Conservation (phyloP, 2,113 vertebrate species). For the Scopus umbretta region DNA sequence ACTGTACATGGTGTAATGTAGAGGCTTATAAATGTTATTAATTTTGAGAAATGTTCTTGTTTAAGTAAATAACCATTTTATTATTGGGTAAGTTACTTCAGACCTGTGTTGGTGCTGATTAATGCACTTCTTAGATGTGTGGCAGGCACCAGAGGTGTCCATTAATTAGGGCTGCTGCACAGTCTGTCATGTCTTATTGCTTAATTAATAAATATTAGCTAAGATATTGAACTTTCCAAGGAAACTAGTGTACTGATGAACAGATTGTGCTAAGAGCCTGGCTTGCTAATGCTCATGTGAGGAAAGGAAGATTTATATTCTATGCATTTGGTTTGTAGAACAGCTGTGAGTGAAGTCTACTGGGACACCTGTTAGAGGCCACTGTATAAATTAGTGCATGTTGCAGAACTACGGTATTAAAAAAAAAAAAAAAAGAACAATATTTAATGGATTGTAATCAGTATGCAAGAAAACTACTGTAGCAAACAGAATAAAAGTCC, state of each 20-base stretch:
- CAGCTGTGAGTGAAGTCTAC: conserved; percentile 47
- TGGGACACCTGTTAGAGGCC: conserved; percentile 52
- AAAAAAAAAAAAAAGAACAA: background rate
- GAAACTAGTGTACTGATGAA: conserved; percentile 41
- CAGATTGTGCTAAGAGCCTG: conserved; percentile 25
- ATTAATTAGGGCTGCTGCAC: conserved; percentile 60
- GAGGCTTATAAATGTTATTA: background rate
- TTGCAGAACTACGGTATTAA: background rate
- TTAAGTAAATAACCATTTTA: conserved; percentile 46
- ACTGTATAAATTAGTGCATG: conserved; percentile 30
- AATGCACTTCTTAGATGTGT: conserved; percentile 44
- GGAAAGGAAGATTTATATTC: conserved; percentile 59
- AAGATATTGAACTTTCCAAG: conserved; percentile 50
- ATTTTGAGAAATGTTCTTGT: conserved; percentile 11
- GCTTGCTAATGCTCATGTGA: conserved; percentile 6
- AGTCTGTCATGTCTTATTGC: background rate
- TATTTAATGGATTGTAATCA: conserved; percentile 34
- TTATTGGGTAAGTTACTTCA: conserved; percentile 36
- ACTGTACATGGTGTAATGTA: background rate
- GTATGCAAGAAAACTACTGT: conserved; percentile 12
- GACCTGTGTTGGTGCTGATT: conserved; percentile 26
- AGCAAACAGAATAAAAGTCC: conserved; percentile 21
- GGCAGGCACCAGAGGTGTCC: conserved; percentile 55
- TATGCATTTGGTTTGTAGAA: conserved; percentile 27
- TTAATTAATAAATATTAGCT: conserved; percentile 69